Conservation (phyloP, 1,140 invertebrate genomes). For the Pachyrhynchus sulphureomaculatus region DNA sequence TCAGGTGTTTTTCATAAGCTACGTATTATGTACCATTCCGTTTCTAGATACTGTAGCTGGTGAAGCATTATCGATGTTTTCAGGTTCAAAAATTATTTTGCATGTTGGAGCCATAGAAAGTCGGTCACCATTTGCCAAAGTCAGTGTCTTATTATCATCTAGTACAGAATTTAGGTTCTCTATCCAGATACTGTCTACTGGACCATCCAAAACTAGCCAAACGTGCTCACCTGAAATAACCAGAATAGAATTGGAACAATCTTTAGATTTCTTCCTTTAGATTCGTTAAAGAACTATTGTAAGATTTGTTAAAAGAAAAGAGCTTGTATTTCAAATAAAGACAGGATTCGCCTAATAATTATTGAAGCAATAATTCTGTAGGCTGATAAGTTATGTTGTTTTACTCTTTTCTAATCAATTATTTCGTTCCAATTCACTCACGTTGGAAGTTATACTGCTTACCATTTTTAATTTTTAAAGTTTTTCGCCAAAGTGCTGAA, state of each 20-base stretch:
- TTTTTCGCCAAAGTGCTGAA: constrained; percentile 93
- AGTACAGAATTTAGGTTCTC: constrained; percentile 96
- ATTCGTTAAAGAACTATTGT: no score
- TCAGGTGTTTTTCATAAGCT: no score
- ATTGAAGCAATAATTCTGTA: no score
- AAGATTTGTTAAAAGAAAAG: no score
- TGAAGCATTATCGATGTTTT: constrained; percentile 96
- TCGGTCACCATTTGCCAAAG: constrained; percentile 91
- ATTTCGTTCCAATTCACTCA: not conserved
- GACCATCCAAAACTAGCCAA: constrained; percentile 93
- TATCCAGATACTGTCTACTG: constrained; percentile 96
- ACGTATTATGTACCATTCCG: constrained; percentile 92
- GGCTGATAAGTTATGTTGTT: no score
- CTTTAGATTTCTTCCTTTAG: no score
- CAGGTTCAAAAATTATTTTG: constrained; percentile 95
- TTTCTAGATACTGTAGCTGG: constrained; percentile 94
- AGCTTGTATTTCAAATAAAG: no score
- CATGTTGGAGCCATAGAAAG: constrained; percentile 88
- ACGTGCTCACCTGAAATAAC: constrained; percentile 67
- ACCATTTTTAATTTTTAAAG: constrained; percentile 83
- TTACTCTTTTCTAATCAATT: no score
- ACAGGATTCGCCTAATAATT: no score
- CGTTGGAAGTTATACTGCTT: not conserved
- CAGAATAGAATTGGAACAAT: no score
- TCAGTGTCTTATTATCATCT: constrained; percentile 93